phyloP scores from a whole-genome alignment of 2,797 vertebrate genomes.

The Xenopus petersii region DNA sequence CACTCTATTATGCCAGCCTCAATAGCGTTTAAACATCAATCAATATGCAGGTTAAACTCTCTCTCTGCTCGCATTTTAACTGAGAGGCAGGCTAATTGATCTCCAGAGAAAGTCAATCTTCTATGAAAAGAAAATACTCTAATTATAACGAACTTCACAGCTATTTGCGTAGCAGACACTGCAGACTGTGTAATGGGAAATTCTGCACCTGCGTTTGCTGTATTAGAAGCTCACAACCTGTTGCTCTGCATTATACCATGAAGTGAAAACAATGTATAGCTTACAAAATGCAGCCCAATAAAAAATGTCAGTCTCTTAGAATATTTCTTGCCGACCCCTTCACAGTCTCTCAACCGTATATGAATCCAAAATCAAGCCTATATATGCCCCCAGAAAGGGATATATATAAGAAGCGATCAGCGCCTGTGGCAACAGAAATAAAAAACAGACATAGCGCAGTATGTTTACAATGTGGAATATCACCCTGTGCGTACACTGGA shows the following conservation, averaged over 20 bases:
- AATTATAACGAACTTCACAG: conserved; percentile 63
- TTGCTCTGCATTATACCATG: neutral
- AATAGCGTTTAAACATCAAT: conserved; percentile 65
- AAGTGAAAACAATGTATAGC: too few species aligned
- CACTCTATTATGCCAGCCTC: conserved; percentile 49
- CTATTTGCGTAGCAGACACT: conserved; percentile 40
- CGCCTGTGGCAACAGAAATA: too few species aligned
- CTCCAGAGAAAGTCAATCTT: conserved; percentile 63
- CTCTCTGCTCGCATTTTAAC: conserved; percentile 62
- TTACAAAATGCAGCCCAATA: too few species aligned
- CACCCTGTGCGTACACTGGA: too few species aligned
- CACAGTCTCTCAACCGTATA: too few species aligned
- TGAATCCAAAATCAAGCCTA: too few species aligned
- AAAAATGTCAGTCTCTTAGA: too few species aligned
- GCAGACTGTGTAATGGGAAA: conserved; percentile 39
- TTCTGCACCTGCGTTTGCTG: conserved; percentile 27
- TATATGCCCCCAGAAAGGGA: too few species aligned
- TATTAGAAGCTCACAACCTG: conserved; percentile 22
- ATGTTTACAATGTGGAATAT: too few species aligned
- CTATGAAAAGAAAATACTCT: conserved; percentile 57
- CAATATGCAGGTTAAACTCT: conserved; percentile 67
- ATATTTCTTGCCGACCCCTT: too few species aligned
- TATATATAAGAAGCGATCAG: too few species aligned
- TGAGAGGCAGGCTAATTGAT: conserved; percentile 71
- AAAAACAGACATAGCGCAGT: too few species aligned